phyloP scores from a whole-genome alignment of 2,797 vertebrate genomes.

The Tolypeutes matacus region DNA sequence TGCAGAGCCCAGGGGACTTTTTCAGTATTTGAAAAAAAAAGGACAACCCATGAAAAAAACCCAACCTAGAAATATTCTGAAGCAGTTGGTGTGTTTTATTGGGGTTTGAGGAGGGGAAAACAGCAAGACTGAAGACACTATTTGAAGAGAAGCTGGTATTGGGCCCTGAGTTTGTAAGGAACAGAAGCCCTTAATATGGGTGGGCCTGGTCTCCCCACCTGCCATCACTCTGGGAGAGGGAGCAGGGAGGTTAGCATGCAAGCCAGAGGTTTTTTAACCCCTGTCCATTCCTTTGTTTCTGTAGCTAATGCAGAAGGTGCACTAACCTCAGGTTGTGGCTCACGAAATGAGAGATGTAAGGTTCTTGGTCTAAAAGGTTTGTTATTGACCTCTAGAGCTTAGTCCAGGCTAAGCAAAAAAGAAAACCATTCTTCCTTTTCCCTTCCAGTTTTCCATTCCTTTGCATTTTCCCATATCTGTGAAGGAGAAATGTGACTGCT shows the following conservation, averaged over 20 bases:
- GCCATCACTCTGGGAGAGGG: neutral
- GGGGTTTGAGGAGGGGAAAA: constrained; percentile 61
- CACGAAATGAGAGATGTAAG: neutral
- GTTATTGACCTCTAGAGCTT: neutral
- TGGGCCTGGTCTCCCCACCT: neutral
- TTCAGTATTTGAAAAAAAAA: constrained; percentile 73
- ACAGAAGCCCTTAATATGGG: neutral
- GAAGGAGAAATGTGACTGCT: neutral
- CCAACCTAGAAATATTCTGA: constrained; percentile 72
- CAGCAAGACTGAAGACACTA: neutral
- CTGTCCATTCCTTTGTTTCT: neutral
- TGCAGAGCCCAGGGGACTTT: constrained; percentile 73
- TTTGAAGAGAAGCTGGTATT: constrained; percentile 12
- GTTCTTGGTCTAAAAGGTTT: neutral
- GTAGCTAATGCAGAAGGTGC: neutral
- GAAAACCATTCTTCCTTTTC: neutral
- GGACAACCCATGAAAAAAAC: constrained; percentile 57
- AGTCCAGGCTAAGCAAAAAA: neutral
- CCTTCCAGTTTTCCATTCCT: constrained; percentile 37
- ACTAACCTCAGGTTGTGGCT: neutral
- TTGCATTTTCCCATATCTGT: neutral
- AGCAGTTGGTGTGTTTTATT: constrained; percentile 83
- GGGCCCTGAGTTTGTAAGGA: neutral
- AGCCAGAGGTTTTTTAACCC: neutral
- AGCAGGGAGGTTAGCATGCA: neutral